Base-by-base conservation (phyloP, 2,113 vertebrate species). In the Caretta caretta region DNA sequence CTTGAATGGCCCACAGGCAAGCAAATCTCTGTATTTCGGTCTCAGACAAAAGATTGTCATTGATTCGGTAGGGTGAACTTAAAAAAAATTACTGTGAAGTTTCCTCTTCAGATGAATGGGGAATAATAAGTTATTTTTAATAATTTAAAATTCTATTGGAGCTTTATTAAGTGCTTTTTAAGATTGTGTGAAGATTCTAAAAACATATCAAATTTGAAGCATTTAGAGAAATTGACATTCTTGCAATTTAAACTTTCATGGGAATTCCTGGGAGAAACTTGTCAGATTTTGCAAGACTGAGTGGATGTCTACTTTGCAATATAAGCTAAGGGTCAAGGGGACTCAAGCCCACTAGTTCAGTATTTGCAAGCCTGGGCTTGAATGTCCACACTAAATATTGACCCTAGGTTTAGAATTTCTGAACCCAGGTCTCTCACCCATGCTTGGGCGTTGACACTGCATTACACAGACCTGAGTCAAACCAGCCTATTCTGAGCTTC, bases 111-210 rank as follows among this genome's bases (percentile, higher is more conserved):
- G 46, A 84, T 62, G 16, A 51, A 51, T 51, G 16, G 51, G 51
- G 51, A 51, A 51, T 51, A 51, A 51, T 51, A 51, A 51, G 6
- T 19, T 51, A 42, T 42, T 62, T 91, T 83, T 10, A 88, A 17
- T 49, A 84, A 35, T 29, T 11, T 78, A 3, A 57, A 93, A 84
- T 24, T 56, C 13, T 2, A 42, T 76, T 29, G 48, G 38, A 57
- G 8, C 29, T 78, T 92, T 59, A 53, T n/a, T 22, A 17, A 49
- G 35, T 1, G 1, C 54, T 80, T 0, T 2, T 0, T 2, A 46
- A 75, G 35, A 13, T 94, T 87, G 3, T 59, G 93, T 85, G 46
- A 80, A 91, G 79, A 65, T 94, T 19, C 83, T 87, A 35, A 81
- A 11, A 65, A 31, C 84, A 85, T 42, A 51, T 19, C 13, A 56